Percentiles rank a stretch among this genome's conserved stretches.
These are phyloP conservation scores for Brienomyrus longianalis DNA, from an alignment of 2,113 vertebrate species.

Conservation along the genomic window DNA sequence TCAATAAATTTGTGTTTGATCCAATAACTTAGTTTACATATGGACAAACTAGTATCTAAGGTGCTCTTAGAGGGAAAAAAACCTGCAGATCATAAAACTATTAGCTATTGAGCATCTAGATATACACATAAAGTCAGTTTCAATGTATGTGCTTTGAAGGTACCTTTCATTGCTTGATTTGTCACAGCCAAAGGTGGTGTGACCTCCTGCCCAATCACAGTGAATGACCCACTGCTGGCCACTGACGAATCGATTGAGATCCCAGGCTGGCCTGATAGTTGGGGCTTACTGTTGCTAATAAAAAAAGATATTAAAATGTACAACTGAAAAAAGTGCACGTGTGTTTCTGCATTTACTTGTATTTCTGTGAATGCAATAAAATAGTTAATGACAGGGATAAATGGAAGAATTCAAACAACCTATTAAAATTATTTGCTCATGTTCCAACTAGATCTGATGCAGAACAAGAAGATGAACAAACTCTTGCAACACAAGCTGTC, in stretches of 20 bases:
- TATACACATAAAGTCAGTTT: neutral
- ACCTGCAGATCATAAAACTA: neutral
- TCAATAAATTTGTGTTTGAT: neutral
- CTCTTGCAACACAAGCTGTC: neutral
- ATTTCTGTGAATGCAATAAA: neutral
- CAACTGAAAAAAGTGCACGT: neutral
- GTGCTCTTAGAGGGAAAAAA: neutral
- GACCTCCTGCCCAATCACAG: constrained; percentile 51
- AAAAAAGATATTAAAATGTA: neutral
- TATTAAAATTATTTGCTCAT: neutral
- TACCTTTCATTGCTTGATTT: constrained; percentile 71
- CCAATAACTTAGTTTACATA: neutral
- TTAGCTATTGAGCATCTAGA: neutral
- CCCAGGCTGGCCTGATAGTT: constrained; percentile 21
- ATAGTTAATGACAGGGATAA: neutral
- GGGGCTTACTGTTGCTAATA: constrained; percentile 40
- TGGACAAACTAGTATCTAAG: neutral
- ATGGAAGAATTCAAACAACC: neutral
- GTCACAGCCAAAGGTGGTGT: constrained; percentile 41
- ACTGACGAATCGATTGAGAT: constrained; percentile 30
- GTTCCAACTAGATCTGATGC: neutral
- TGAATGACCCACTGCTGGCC: constrained; percentile 42
- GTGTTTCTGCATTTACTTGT: neutral
- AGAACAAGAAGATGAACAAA: neutral
- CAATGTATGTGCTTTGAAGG: neutral